Percentiles rank a stretch among this genome's conserved stretches.
Conservation (phyloP, 2,888 invertebrate genomes). For the Caradrina clavipalpis region DNA sequence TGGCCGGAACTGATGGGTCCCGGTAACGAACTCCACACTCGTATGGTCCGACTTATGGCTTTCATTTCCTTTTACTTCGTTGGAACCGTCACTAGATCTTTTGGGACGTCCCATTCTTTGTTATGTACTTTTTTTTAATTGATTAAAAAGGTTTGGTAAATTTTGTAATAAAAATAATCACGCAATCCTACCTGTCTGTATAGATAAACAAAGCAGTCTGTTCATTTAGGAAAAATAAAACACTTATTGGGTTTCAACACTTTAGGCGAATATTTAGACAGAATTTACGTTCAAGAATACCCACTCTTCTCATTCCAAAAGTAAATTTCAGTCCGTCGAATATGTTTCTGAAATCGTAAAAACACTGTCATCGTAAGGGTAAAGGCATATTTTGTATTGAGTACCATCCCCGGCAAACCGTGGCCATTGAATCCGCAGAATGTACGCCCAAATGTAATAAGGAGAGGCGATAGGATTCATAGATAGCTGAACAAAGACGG, state of each 20-base stretch:
- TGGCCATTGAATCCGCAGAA: constrained; percentile 66
- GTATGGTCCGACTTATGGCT: constrained; percentile 78
- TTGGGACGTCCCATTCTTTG: constrained; percentile 7
- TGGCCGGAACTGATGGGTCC: constrained; percentile 76
- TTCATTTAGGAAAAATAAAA: not conserved
- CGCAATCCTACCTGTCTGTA: too few species aligned
- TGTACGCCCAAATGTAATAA: constrained; percentile 75
- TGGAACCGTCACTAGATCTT: constrained; percentile 53
- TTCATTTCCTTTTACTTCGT: constrained; percentile 80
- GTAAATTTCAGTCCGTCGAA: constrained; percentile 41
- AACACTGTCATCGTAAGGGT: constrained; percentile 55
- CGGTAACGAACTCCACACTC: constrained; percentile 77
- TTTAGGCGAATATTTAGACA: not conserved
- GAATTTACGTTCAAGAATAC: not conserved
- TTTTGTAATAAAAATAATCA: not conserved
- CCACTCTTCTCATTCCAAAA: constrained; percentile 16
- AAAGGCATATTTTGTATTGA: constrained; percentile 64
- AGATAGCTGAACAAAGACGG: constrained; percentile 81
- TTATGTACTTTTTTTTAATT: constrained; percentile 15
- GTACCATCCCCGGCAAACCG: constrained; percentile 57
- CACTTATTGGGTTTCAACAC: not conserved
- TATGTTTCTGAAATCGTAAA: constrained; percentile 55
- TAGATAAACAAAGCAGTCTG: not conserved
- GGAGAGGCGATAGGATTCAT: constrained; percentile 76
- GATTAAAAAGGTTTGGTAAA: not conserved